Base-by-base conservation (phyloP, 2,797 vertebrate species). In the Podargus strigoides region DNA sequence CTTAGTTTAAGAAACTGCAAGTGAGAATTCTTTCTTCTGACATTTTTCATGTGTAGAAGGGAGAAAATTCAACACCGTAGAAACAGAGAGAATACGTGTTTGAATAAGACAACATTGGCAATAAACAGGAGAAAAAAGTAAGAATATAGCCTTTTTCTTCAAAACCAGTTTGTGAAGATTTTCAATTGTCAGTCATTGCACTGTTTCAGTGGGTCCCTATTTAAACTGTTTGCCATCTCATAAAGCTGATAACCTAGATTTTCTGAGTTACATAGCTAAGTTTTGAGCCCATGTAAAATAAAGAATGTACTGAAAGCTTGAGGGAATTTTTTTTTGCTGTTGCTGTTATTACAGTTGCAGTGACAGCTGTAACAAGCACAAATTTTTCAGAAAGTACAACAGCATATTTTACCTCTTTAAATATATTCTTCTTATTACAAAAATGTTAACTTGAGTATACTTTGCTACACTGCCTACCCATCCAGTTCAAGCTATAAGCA, bases 31-130 rank as follows among this genome's bases (percentile, higher is more conserved):
- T 60, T 80, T 85, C 72, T 77, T 46, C 34, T 55, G 26, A 52
- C 2, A 9, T 36, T 94, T 94, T 75, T 80, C 17, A 21, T 66
- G 5, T 58, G 19, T 59, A 34, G 24, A 62, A 73, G 9, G 2
- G 3, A 26, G 47, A 73, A 63, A 93, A 8, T 0, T 0, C 11
- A 39, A 6, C 1, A 16, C 1, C 5, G 3, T 46, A 42, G 41
- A 84, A 63, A 41, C 0, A 42, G 16, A 80, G 17, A 67, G 4
- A 55, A 53, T 30, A 36, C 14, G 14, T 0, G 2, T 73, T 73
- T 76, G n/a, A 67, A 44, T 36, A 63, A 75, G 44, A 59, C 9
- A 59, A 20, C 6, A 56, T 1, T 20, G 5, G 3, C n/a, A 84
- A 46, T 30, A 36, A 7, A 22, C 19, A 19, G 6, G 7, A 1